Evolutionary conservation across 2,888 invertebrate species (phyloP).

Genomic region (Opisthograptis luteolata): DNA sequence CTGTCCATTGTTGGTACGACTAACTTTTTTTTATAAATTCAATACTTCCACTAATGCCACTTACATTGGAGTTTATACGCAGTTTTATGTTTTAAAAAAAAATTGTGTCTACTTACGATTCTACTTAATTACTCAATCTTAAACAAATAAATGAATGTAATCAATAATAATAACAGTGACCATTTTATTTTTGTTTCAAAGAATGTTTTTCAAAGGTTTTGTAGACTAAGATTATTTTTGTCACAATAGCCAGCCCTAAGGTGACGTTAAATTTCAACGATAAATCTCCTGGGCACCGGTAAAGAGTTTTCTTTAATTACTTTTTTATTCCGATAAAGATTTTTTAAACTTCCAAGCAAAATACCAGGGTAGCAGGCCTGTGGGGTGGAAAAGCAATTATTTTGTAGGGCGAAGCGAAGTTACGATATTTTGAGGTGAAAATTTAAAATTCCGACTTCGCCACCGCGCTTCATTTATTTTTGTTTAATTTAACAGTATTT

Average conservation of each 20-base stretch:
- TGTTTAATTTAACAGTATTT: background rate
- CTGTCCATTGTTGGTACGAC: too few relatives aligned
- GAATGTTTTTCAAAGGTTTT: too few relatives aligned
- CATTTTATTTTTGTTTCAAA: too few relatives aligned
- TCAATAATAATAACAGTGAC: too few relatives aligned
- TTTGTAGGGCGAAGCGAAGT: constrained; percentile 1
- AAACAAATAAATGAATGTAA: too few relatives aligned
- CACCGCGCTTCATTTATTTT: background rate
- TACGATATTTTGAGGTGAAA: constrained; percentile 3
- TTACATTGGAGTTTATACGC: too few relatives aligned
- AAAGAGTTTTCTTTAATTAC: constrained; percentile 44
- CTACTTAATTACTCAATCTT: too few relatives aligned
- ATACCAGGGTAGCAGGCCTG: constrained; percentile 16
- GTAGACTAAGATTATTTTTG: background rate
- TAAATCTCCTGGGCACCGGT: constrained; percentile 39
- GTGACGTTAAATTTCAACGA: constrained; percentile 40
- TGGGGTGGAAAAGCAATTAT: constrained; percentile 23
- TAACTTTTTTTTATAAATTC: too few relatives aligned
- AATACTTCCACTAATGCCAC: too few relatives aligned
- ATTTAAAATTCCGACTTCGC: constrained; percentile 5
- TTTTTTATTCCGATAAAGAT: constrained; percentile 41
- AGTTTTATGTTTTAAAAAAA: too few relatives aligned
- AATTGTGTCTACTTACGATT: too few relatives aligned
- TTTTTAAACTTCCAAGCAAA: constrained; percentile 32
- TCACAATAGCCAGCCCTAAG: constrained; percentile 13